phyloP scores from a whole-genome alignment of 2,113 vertebrate species.

The Numenius arquata region DNA sequence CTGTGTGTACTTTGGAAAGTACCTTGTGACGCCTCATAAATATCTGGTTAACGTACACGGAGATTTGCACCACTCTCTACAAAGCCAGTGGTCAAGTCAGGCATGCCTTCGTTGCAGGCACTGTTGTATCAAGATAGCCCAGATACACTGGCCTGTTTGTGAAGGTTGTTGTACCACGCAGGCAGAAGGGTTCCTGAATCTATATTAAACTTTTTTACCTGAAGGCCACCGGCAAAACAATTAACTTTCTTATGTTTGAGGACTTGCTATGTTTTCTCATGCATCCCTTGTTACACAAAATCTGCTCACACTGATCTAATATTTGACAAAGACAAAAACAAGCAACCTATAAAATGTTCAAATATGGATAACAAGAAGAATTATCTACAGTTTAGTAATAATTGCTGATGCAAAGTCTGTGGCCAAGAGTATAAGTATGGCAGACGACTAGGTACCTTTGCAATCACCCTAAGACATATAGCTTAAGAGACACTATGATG shows the following conservation, averaged over 20 bases:
- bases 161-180: neutral
- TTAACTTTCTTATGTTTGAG: neutral
- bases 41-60: neutral
- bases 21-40: neutral
- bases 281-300: neutral
- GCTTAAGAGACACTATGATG: neutral
- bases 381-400: neutral
- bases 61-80: neutral
- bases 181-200: neutral
- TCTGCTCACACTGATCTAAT: neutral
- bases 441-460: neutral
- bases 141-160: neutral
- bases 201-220: neutral
- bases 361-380: neutral
- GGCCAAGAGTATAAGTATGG: neutral
- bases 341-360: neutral
- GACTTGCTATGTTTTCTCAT: fast-evolving
- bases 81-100: neutral
- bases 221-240: neutral
- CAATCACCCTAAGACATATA: neutral
- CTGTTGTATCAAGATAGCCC: neutral
- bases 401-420: neutral
- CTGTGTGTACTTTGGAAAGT: neutral
- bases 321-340: neutral
- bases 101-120: neutral